Conservation (phyloP, 2,888 invertebrate species). For the Mactromeris polynyma region DNA sequence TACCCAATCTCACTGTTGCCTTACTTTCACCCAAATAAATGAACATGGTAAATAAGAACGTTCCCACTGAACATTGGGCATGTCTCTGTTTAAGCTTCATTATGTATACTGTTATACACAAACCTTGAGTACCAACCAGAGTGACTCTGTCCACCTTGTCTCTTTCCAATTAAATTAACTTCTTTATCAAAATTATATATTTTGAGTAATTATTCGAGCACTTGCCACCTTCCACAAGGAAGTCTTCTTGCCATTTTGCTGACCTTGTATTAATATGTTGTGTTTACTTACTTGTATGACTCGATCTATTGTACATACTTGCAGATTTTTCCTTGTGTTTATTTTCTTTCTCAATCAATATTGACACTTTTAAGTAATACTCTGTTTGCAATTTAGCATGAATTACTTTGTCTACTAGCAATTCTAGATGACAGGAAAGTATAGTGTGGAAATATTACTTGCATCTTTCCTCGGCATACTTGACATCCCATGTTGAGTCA, state of each 20-base stretch:
- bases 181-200: background rate
- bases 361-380: background rate
- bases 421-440: background rate
- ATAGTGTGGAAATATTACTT: background rate
- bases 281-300: no score
- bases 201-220: background rate
- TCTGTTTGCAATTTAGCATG: background rate
- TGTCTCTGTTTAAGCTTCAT: no score
- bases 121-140: no score
- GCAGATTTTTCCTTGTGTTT: background rate
- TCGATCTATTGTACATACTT: background rate
- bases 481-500: background rate
- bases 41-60: no score
- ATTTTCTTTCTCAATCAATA: background rate
- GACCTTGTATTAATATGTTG: background rate
- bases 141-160: no score
- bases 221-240: background rate
- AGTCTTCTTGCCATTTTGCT: background rate
- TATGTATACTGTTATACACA: no score
- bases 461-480: background rate
- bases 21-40: no score
- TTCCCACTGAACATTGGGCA: no score
- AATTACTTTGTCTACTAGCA: background rate
- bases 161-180: background rate
- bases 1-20: no score